A percentile compares a stretch with the other conserved stretches of the same genome.
Conservation (phyloP, 2,113 vertebrate species). For the Coreoperca whiteheadi region DNA sequence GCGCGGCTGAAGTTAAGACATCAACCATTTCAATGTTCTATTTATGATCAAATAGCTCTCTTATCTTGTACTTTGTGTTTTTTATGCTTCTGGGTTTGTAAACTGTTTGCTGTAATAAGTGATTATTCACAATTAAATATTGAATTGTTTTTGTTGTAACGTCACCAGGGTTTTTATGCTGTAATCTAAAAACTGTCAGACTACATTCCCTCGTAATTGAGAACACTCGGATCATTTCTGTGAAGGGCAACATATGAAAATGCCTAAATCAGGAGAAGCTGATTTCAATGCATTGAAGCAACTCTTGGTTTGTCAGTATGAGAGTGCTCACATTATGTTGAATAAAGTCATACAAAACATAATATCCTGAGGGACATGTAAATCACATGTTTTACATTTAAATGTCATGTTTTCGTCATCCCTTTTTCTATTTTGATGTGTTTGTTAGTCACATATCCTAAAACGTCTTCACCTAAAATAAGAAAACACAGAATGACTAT, state of each 20-base stretch:
- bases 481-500: constrained; percentile 38
- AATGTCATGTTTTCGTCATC: neutral
- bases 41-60: neutral
- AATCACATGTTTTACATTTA: neutral
- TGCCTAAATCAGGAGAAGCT: neutral
- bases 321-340: neutral
- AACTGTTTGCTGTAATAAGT: neutral
- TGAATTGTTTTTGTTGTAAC: neutral
- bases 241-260: neutral
- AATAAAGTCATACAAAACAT: neutral
- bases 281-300: neutral
- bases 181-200: neutral
- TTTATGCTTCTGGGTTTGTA: neutral
- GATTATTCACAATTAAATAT: too few relatives aligned
- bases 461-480: constrained; percentile 55
- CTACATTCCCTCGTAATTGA: neutral
- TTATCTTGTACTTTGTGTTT: neutral
- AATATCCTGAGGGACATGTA: neutral
- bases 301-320: neutral
- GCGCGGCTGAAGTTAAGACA: too few relatives aligned
- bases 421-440: neutral
- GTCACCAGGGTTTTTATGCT: neutral
- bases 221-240: neutral
- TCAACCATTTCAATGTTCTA: neutral
- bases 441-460: constrained; percentile 41